A percentile compares a stretch with the other conserved stretches of the same genome.
Conservation (phyloP, 2,888 invertebrate species). For the Macaria liturata region DNA sequence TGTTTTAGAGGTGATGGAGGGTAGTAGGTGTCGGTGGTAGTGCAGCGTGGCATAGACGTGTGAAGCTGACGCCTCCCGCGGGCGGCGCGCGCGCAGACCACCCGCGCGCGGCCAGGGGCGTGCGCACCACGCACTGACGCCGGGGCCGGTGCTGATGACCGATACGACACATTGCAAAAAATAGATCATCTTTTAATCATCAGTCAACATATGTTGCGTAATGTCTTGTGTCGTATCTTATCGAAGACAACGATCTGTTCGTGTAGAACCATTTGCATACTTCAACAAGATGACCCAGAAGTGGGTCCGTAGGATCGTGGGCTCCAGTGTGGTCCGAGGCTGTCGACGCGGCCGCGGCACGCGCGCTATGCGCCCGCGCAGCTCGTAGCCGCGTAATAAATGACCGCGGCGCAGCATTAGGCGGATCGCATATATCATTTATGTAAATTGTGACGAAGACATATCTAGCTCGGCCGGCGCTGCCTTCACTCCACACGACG, state of each 20-base stretch:
- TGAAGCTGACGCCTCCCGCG: conserved; percentile 71
- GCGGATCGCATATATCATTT: conserved; percentile 82
- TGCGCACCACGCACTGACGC: conserved; percentile 49
- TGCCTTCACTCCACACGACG: conserved; percentile 75
- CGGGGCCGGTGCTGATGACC: no score
- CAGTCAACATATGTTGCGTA: not conserved
- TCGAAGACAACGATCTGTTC: conserved; percentile 56
- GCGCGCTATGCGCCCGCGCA: conserved; percentile 73
- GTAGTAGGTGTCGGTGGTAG: conserved; percentile 39
- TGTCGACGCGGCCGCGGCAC: conserved; percentile 72
- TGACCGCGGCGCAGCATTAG: conserved; percentile 77
- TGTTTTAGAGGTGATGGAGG: conserved; percentile 46
- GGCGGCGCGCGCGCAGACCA: conserved; percentile 68
- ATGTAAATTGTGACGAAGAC: conserved; percentile 84
- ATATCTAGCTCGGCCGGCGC: conserved; percentile 72
- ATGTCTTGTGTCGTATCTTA: conserved; percentile 25
- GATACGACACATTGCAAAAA: no score
- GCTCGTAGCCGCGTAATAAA: conserved; percentile 73
- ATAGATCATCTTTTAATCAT: no score
- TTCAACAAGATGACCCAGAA: conserved; percentile 71
- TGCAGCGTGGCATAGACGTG: conserved; percentile 64
- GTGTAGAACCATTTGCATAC: conserved; percentile 55
- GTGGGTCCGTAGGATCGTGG: conserved; percentile 43
- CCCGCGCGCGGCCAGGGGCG: conserved; percentile 70
- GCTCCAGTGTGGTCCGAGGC: conserved; percentile 73